Evolutionary conservation across 2,113 vertebrate genomes (phyloP).

Genomic region (Catharus bicknelli): DNA sequence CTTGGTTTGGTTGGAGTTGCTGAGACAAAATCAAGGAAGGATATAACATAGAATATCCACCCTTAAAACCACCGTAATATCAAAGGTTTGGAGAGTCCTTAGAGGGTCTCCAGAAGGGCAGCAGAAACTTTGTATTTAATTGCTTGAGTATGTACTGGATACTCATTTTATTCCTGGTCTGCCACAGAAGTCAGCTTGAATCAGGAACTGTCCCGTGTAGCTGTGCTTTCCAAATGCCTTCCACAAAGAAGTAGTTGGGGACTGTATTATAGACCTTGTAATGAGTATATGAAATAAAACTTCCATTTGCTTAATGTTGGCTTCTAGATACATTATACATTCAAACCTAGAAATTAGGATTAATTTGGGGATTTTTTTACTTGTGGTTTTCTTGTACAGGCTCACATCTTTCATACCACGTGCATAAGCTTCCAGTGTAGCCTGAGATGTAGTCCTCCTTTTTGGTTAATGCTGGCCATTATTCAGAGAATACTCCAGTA

Average conservation of each 20-base stretch:
- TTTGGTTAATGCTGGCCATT: background rate
- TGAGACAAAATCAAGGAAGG: background rate
- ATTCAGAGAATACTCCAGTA: background rate
- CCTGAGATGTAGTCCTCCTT: background rate
- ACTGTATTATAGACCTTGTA: background rate
- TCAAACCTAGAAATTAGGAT: background rate
- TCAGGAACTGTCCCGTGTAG: background rate
- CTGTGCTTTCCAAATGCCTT: background rate
- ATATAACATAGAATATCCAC: background rate
- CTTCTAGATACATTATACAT: background rate
- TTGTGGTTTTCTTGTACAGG: background rate
- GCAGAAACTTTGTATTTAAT: background rate
- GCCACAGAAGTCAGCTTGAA: background rate
- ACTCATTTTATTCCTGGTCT: background rate
- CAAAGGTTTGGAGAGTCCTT: background rate
- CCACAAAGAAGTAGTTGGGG: background rate
- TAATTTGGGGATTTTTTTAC: background rate
- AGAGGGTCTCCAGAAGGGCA: background rate
- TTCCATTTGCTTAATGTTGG: background rate
- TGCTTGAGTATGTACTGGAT: rapidly evolving
- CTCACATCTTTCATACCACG: background rate
- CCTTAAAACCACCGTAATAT: background rate
- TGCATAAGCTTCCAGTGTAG: background rate
- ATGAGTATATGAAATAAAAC: background rate
- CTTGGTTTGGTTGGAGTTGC: background rate